Evolutionary conservation across 64 coral and sea anemone species (phyloP).

Genomic region (Dendronephthya gigantea): DNA sequence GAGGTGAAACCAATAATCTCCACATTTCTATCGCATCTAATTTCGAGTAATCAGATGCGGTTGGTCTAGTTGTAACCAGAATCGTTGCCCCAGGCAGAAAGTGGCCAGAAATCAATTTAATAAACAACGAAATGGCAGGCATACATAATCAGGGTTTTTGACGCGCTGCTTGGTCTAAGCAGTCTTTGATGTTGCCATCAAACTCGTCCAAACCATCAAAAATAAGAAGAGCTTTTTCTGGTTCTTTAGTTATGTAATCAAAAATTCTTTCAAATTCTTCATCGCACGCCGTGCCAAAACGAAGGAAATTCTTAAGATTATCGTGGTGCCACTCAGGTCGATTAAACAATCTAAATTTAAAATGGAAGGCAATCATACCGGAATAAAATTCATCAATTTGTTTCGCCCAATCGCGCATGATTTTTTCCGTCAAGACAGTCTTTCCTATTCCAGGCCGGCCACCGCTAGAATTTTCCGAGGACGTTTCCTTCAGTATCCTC

Average conservation of each 20-base stretch:
- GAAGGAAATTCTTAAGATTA: not conserved
- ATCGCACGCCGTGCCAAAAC: not conserved
- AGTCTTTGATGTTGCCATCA: not conserved
- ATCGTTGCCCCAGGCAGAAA: not conserved
- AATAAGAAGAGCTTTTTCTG: not conserved
- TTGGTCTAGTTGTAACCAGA: not conserved
- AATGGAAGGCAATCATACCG: not conserved
- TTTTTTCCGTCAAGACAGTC: not conserved
- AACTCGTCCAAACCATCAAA: not conserved
- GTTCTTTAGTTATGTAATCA: not conserved
- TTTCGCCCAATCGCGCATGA: not conserved
- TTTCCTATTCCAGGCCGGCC: too few species aligned
- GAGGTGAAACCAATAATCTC: slow-evolving; percentile 9
- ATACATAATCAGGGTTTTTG: not conserved
- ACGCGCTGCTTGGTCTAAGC: not conserved
- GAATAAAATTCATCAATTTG: not conserved
- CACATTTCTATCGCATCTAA: not conserved
- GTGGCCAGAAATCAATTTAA: not conserved
- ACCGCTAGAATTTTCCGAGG: not conserved
- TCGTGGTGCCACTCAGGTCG: too few species aligned
- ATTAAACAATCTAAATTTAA: too few species aligned
- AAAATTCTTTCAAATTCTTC: not conserved
- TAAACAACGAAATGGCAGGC: not conserved
- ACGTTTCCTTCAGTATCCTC: not conserved
- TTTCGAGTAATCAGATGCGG: not conserved